A percentile compares a stretch with the other conserved stretches of the same genome.
These are phyloP conservation scores for Odontamblyopus lacepedii DNA, from an alignment of 2,797 vertebrate genomes.

Conservation along the genomic window DNA sequence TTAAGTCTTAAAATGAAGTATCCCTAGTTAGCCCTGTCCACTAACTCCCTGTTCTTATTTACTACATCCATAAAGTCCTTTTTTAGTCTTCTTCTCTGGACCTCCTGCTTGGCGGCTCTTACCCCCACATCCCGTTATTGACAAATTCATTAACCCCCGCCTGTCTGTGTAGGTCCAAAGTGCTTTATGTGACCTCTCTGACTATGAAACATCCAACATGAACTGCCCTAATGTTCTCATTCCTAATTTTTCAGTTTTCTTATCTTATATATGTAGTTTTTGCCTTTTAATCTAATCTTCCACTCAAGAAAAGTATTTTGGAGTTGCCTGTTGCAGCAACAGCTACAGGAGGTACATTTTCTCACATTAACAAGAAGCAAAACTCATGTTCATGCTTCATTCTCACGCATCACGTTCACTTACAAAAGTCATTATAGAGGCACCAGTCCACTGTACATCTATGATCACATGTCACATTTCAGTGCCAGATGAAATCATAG, in stretches of 20 bases:
- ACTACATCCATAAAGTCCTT: neutral
- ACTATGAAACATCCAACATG: neutral
- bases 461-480: no score
- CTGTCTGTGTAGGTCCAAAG: neutral
- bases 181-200: neutral
- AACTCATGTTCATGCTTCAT: no score
- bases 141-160: neutral
- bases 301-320: neutral
- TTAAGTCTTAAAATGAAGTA: neutral
- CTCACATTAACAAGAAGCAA: no score
- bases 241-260: neutral
- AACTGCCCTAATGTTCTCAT: neutral
- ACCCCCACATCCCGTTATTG: neutral
- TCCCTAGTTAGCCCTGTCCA: neutral
- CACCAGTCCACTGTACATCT: no score
- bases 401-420: no score
- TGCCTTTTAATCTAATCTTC: neutral
- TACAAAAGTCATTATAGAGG: no score
- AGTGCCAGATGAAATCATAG: no score
- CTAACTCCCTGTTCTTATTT: neutral
- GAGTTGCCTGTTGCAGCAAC: neutral
- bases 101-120: neutral
- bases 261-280: neutral
- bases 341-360: no score
- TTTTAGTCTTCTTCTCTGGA: neutral